phyloP scores from a whole-genome alignment of 2,888 invertebrate species.

The Dromius quadrimaculatus region DNA sequence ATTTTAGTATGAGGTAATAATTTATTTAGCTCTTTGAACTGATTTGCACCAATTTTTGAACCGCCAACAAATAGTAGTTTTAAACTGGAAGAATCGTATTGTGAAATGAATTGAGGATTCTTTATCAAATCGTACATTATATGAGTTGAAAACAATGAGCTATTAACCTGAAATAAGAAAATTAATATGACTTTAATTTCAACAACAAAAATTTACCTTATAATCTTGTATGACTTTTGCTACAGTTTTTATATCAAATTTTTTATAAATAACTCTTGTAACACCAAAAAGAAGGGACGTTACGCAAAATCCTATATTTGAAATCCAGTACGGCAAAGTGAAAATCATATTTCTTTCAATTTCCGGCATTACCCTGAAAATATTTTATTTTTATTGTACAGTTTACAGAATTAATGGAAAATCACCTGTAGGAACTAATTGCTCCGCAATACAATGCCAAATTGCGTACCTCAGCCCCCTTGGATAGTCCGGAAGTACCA shows the following conservation, averaged over 20 bases:
- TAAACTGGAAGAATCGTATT: constrained; percentile 29
- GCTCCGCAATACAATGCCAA: constrained; percentile 32
- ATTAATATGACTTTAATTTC: neutral
- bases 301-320: constrained; percentile 37
- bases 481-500: constrained; percentile 54
- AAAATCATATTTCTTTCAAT: constrained; percentile 1
- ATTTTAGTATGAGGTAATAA: constrained; percentile 61
- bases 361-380: neutral
- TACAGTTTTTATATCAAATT: constrained; percentile 32
- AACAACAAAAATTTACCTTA: constrained; percentile 56
- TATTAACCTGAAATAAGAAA: constrained; percentile 7
- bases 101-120: constrained; percentile 17
- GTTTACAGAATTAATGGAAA: no score
- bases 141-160: constrained; percentile 2
- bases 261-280: constrained; percentile 38
- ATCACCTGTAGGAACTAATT: neutral
- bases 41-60: constrained; percentile 18
- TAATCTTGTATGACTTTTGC: constrained; percentile 51
- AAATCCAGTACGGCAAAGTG: constrained; percentile 52
- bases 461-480: constrained; percentile 53
- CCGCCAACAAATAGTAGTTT: constrained; percentile 38
- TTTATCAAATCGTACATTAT: constrained; percentile 16
- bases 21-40: constrained; percentile 37
- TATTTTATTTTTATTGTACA: neutral
- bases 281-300: constrained; percentile 28